phyloP scores from a whole-genome alignment of 2,113 vertebrate species.

The Crotalus horridus region DNA sequence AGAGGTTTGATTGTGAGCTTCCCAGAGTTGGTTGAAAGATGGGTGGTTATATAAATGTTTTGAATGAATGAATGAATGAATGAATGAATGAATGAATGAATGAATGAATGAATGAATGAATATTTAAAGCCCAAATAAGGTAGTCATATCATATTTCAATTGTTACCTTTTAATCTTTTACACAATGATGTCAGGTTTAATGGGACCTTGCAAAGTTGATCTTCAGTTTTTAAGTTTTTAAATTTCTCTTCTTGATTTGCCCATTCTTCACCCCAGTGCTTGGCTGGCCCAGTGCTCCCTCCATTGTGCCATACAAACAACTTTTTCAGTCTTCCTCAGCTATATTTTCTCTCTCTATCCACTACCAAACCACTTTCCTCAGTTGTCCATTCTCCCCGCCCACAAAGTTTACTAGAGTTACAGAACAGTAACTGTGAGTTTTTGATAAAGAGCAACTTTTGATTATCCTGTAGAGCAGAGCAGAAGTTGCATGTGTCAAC shows the following conservation, averaged over 20 bases:
- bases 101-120: neutral
- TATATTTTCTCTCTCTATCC: neutral
- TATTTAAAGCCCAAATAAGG: neutral
- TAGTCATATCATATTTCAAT: neutral
- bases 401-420: neutral
- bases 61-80: neutral
- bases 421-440: neutral
- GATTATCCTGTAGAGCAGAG: neutral
- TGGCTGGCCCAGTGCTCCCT: neutral
- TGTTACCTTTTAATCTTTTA: neutral
- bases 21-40: neutral
- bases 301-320: neutral
- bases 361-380: neutral
- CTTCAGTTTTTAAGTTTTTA: neutral
- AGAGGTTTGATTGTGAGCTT: neutral
- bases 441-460: neutral
- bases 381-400: neutral
- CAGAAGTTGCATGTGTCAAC: neutral
- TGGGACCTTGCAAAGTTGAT: neutral
- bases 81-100: neutral
- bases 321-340: neutral
- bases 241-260: neutral
- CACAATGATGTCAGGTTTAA: neutral
- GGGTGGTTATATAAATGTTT: neutral
- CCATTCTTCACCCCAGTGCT: neutral